Base-by-base conservation (phyloP, 1,140 invertebrate species). In the Cataglyphis hispanica region DNA sequence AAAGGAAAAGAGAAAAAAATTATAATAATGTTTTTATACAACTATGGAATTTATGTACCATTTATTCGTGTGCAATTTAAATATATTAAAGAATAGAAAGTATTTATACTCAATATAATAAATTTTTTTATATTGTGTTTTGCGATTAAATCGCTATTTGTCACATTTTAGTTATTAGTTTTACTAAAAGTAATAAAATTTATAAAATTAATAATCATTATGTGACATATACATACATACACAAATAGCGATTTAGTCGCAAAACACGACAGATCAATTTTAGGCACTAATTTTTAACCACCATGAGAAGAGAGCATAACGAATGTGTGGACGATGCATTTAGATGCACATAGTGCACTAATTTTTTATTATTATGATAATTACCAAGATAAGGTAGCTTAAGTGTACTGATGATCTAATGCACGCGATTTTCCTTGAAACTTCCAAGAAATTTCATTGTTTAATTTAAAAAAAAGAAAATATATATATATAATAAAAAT, bases 261-360 rank as follows among this genome's bases (percentile, higher is more conserved):
- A 10, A 78, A 78, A 84, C 40, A 4, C 22, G 8, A 76, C 16
- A 13, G 10, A 70, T 0, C 10, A 27, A 66, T 74, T 77, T 37
- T 16, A 25, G 11, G 19, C 1, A 37, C n/a, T 40, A 74, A 43
- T 25, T n/a, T 76, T 70, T 53, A 89, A 34, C 43, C 34, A 34
- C 37, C 34, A 53, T 72, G 92, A 91, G 93, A 86, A 94, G 93
- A 94, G 93, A 94, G 93, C 93, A 94, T 93, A 90, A 93, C 92
- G 86, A 91, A 90, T 90, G 40, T 60, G 78, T 74, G 37, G 5
- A 72, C 7, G 67, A 61, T 60, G 7, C n/a, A 25, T 22, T 5
- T 19, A 34, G 8, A 16, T 40, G 46, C 46, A 53, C 10, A 60
- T 13, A 0, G 5, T 34, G 4, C 19, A 22, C 7, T 61, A 31